phyloP scores from a whole-genome alignment of 2,888 invertebrate genomes.

The Spodoptera picta region DNA sequence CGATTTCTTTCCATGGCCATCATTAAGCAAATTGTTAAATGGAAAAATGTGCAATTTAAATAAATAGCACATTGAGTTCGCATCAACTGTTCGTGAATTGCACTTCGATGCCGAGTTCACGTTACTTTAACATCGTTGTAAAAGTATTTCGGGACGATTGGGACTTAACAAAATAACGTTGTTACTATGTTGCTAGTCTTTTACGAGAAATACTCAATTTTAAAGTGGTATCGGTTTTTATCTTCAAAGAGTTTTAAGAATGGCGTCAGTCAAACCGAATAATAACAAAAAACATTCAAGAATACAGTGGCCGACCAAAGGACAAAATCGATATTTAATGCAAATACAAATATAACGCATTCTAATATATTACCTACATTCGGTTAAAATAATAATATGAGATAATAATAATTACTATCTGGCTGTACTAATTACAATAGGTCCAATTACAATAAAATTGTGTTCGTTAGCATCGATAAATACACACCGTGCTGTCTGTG shows the following conservation, averaged over 20 bases:
- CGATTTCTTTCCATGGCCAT: constrained; percentile 58
- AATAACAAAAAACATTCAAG: too few species aligned
- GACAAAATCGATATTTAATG: too few species aligned
- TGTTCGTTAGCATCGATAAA: constrained; percentile 13
- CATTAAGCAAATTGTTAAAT: constrained; percentile 52
- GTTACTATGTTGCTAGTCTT: constrained; percentile 3
- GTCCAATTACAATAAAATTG: constrained; percentile 3
- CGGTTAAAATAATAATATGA: too few species aligned
- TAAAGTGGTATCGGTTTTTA: background rate
- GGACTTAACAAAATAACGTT: constrained; percentile 3
- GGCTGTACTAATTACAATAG: too few species aligned
- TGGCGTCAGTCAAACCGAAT: too few species aligned
- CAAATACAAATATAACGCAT: too few species aligned
- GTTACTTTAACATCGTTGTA: constrained; percentile 26
- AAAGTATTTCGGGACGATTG: constrained; percentile 12
- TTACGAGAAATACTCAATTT: background rate
- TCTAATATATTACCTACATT: too few species aligned
- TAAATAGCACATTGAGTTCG: constrained; percentile 51
- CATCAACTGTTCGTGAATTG: constrained; percentile 30
- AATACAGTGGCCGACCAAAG: too few species aligned
- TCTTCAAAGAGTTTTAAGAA: too few species aligned
- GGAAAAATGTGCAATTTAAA: constrained; percentile 51
- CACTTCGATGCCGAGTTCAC: constrained; percentile 24
- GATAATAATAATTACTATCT: too few species aligned
- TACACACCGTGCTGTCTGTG: constrained; percentile 12